phyloP scores from a whole-genome alignment of 2,113 vertebrate genomes.

The Cyanistes caeruleus region DNA sequence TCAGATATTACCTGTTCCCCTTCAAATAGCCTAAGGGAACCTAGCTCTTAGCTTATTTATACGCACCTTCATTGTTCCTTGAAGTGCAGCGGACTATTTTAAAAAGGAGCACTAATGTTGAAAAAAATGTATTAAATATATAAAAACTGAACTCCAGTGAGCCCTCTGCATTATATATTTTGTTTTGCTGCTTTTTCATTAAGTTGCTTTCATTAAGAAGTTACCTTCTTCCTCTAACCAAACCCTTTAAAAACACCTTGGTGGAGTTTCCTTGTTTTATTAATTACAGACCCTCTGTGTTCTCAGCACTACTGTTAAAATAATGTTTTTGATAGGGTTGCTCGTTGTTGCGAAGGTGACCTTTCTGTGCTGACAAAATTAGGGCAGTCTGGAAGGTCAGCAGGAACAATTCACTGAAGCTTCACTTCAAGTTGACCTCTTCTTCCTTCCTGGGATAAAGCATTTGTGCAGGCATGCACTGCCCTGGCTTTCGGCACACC shows the following conservation, averaged over 20 bases:
- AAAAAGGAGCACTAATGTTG: neutral
- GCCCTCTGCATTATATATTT: neutral
- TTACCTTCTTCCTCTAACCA: neutral
- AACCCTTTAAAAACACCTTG: constrained; percentile 22
- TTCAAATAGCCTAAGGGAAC: neutral
- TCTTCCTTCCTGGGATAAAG: constrained; percentile 3
- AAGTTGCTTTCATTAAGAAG: neutral
- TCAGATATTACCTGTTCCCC: neutral
- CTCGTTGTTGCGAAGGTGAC: neutral
- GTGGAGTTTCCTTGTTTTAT: constrained; percentile 39
- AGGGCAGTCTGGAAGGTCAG: neutral
- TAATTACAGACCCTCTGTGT: neutral
- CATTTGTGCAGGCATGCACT: rapidly evolving
- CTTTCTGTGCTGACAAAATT: constrained; percentile 5
- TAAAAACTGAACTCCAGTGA: neutral
- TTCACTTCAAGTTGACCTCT: neutral
- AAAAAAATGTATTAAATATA: neutral
- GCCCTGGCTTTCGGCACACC: neutral
- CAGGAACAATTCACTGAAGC: neutral
- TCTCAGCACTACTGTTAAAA: constrained; percentile 28
- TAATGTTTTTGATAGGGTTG: neutral
- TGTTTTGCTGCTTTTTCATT: neutral
- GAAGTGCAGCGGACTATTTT: neutral
- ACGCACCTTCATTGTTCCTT: neutral
- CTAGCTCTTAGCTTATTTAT: neutral